Evolutionary conservation across 2,797 vertebrate genomes (phyloP), one percentile per base, ranked within the genome.

Genomic region (Gambelia wislizenii): DNA sequence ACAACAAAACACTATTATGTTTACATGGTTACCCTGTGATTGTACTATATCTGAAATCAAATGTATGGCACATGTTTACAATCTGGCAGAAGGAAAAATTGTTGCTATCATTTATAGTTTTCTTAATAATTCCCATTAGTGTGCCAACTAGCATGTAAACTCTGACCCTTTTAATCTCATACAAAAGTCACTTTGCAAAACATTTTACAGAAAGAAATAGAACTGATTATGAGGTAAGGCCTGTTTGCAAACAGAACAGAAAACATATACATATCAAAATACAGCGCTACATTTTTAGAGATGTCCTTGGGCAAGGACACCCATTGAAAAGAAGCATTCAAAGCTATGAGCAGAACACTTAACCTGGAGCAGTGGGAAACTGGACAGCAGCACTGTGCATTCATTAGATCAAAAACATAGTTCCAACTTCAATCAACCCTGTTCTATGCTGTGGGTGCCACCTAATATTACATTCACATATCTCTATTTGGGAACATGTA

Each of bases 161-260:
- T 69, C 39, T 75, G 14, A 59, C 33, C 56, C 36, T 36, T 47
- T 54, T 83, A 59, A 56, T 84, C 72, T 20, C 33, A 25, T 52
- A 49, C 77, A 89, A 85, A 77, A 64, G 36, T 87, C 6, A 30
- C 13, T 89, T 83, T 44, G 42, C 22, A 92, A 92, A 91, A 52
- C 13, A 79, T 9, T 22, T 82, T 72, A 42, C 83, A 7, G 36
- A 75, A 83, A 0, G 42, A 75, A 75, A 83, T 76, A 69, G 30
- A n/a, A n/a, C n/a, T n/a, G n/a, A n/a, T n/a, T n/a, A n/a, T n/a
- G n/a, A n/a, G n/a, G n/a, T n/a, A n/a, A 67, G 14, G 84, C 91
- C 25, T 91, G 6, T 84, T 72, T 30, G 75, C 42, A 86, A 30
- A 36, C 10, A 36, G 20, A 39, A 25, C 39, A 33, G 74, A 52